Base-by-base conservation (phyloP, 1,140 invertebrate species). In the Coptotermes formosanus region DNA sequence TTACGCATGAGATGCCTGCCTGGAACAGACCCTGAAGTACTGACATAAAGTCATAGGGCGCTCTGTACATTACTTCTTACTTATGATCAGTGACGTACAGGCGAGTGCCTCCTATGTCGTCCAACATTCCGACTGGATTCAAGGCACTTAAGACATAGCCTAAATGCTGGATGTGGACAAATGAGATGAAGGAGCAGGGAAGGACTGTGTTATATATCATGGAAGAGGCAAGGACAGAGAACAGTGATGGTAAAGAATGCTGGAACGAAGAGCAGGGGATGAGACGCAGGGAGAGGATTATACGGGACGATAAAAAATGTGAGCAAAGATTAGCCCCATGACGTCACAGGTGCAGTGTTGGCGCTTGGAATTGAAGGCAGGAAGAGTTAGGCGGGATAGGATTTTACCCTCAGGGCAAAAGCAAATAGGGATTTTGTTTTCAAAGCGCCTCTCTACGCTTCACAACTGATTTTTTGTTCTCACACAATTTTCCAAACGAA, bases 361-460 rank as follows among this genome's bases (percentile, higher is more conserved):
- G 64, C 64, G 64, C 64, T 75, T 75, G 25, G 25, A 55, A 75
- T 75, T 75, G 64, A 75, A 75, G 64, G 64, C n/a, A 30, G 64
- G n/a, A 55, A 21, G 19, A 21, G 14, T 55, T 19, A 55, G 52
- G 52, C 19, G 52, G 52, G 52, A 4, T 55, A 11, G 52, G 25
- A 75, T 75, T 75, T 75, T 30, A 7, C 64, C 64, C 64, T 30
- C 64, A 75, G 64, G 64, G 1, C 25, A n/a, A 75, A 75, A 75
- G 64, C 64, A 75, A 75, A 75, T 75, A 75, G 64, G 64, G 64
- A 75, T 75, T 75, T 75, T 11, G 64, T 75, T 75, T 75, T 75
- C n/a, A 75, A 75, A 75, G 16, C n/a, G 1, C 55, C 55, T 25
- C 64, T 75, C 59, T 21, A 3, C 64, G n/a, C 25, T 11, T 14